Evolutionary conservation across 2,888 invertebrate species (phyloP), one percentile per base, ranked within the genome.

Genomic region (Stenodema calcarata): DNA sequence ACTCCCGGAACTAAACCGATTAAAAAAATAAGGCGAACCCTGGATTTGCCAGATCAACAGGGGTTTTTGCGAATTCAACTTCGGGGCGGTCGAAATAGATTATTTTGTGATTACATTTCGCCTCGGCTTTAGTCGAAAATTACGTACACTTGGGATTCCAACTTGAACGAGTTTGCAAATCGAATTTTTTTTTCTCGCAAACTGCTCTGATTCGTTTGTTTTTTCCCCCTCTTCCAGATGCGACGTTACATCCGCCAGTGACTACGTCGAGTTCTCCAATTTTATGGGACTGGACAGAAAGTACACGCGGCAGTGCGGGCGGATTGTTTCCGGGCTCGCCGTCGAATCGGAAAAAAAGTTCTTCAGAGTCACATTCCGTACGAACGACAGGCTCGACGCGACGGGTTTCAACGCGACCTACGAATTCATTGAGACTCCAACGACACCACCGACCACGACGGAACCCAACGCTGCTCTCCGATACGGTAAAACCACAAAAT

Each of bases 241-340:
- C 91, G 96, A 96, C 90, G 95, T 96, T 87, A 94, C 94, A 76
- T 96, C 98, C 1, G 96, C 97, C 70, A 98, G 98, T 90, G 99
- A 99, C 92, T 98, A 96, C 92, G 96, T 99, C 83, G 97, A 98
- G 91, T 98, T 99, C 92, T 98, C 98, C 76, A 99, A 99, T 92
- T 97, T 95, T 91, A 94, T 96, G 93, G 94, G 96, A 88, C 94
- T 95, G 89, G 99, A 99, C 92, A 94, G 96, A 90, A 97, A 97
- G 91, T 97, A 96, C 91, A 94, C 95, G 78, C 94, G 97, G 90
- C 95, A 96, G 91, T 99, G 99, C 91, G 98, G 98, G 9, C 95
- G 95, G 90, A 93, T 95, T 91, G 94, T 94, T 90, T 95, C 95
- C 90, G 86, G 86, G 7, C 96, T 96, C 91, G 94, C 95, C 90